Percentiles rank a stretch among this genome's conserved stretches.
phyloP scores from a whole-genome alignment of 2,888 invertebrate species.

The Miltochrista miniata region DNA sequence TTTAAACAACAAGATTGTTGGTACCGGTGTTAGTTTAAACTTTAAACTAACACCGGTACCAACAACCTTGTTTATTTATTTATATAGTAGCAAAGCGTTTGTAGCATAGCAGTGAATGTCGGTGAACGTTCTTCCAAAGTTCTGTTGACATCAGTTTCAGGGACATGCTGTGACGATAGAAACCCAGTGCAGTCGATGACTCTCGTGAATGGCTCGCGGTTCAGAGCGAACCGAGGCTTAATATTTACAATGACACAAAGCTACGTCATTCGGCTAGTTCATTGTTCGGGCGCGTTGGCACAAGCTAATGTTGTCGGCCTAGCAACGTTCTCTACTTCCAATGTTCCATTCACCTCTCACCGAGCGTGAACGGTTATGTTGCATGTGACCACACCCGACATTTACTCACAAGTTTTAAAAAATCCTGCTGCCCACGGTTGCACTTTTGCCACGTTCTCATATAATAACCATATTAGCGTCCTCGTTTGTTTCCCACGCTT shows the following conservation, averaged over 20 bases:
- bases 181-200: slow-evolving; percentile 25
- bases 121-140: slow-evolving; percentile 1
- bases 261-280: slow-evolving; percentile 73
- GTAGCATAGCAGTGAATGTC: background rate
- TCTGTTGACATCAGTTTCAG: slow-evolving; percentile 6
- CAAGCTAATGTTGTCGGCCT: slow-evolving; percentile 76
- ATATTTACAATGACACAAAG: slow-evolving; percentile 51
- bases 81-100: background rate
- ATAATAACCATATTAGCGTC: slow-evolving; percentile 18
- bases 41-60: no score
- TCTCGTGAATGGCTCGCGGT: slow-evolving; percentile 20
- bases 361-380: slow-evolving; percentile 72
- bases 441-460: slow-evolving; percentile 13
- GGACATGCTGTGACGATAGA: slow-evolving; percentile 7
- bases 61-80: background rate
- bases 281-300: slow-evolving; percentile 79
- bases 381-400: slow-evolving; percentile 46
- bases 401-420: slow-evolving; percentile 22
- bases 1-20: background rate
- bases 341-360: slow-evolving; percentile 82
- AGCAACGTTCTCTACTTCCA: slow-evolving; percentile 68
- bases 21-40: no score
- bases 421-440: slow-evolving; percentile 19
- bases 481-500: slow-evolving; percentile 41
- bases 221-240: slow-evolving; percentile 27